Base-by-base conservation (phyloP, 2,113 vertebrate genomes). In the Tragelaphus scriptus region DNA sequence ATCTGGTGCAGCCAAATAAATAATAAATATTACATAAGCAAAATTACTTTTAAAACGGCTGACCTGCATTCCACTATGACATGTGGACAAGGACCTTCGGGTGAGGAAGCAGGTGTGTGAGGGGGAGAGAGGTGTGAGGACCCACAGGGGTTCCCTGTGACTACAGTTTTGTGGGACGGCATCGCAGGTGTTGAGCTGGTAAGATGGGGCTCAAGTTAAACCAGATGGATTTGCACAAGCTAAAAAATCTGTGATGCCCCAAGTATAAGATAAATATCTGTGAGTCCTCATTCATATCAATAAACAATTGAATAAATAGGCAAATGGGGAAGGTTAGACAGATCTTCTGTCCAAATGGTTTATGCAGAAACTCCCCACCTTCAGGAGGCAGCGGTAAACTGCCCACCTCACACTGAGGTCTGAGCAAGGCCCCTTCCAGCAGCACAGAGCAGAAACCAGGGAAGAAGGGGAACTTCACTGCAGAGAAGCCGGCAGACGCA, bases 351-450 rank as follows among this genome's bases (percentile, higher is more conserved):
- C 68, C 14, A 19, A 86, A 12, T n/a, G 8, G n/a, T 2, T 51
- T 40, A n/a, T 1, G 1, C 75, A 59, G 59, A 21, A 30, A 12
- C 8, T 3, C 19, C 10, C 30, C 19, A 28, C 2, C 14, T 10
- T 16, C 6, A 14, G 2, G 4, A 17, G 11, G 21, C 11, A 28
- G 32, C 12, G 4, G 5, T 0, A 14, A 17, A 5, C 16, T 16
- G 49, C 8, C 4, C 4, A 19, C 12, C 32, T 51, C 58, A 71
- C 25, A 2, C 5, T n/a, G 68, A 15, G 28, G 5, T 11, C 23
- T 13, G 44, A 21, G 4, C 58, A 1, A 5, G 23, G 44, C 30
- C 12, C 61, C 23, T 77, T 53, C n/a, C 68, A 61, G n/a, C n/a
- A 10, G 26, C 21, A 7, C 47, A 32, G 16, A 2, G 6, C 17